These are phyloP conservation scores for Steinernema carpocapsae DNA, from an alignment of 2,888 invertebrate genomes.

Conservation along the genomic window DNA sequence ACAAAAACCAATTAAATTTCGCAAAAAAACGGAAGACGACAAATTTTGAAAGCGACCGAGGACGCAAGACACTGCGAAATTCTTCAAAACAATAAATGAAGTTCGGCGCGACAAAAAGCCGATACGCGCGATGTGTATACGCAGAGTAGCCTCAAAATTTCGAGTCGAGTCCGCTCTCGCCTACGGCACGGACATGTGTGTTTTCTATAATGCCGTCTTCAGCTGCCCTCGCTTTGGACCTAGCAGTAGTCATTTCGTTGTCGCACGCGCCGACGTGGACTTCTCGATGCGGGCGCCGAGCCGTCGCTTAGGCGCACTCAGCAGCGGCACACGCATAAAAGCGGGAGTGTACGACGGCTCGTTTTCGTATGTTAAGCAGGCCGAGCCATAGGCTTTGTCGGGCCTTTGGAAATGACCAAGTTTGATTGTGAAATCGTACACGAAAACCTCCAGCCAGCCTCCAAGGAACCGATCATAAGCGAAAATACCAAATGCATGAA, in stretches of 20 bases:
- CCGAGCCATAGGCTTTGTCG: neutral
- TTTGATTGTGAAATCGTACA: neutral
- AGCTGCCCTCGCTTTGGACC: constrained; percentile 29
- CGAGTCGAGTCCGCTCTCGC: constrained; percentile 22
- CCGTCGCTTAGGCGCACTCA: constrained; percentile 19
- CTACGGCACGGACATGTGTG: constrained; percentile 29
- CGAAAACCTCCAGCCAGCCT: no score
- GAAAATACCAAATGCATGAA: neutral
- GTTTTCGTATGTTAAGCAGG: constrained; percentile 29
- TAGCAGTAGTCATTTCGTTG: constrained; percentile 24
- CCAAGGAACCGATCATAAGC: no score
- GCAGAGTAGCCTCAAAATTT: constrained; percentile 21
- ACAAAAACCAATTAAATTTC: no score
- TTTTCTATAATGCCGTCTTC: constrained; percentile 35
- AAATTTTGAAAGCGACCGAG: no score
- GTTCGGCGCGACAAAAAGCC: constrained; percentile 11
- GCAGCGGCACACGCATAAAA: constrained; percentile 29
- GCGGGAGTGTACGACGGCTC: constrained; percentile 15
- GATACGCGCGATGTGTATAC: constrained; percentile 26
- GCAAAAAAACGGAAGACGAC: no score
- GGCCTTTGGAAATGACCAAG: neutral
- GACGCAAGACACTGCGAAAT: no score
- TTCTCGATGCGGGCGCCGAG: constrained; percentile 21
- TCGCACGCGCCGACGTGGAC: constrained; percentile 29
- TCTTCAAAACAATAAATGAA: neutral